Evolutionary conservation across 2,888 invertebrate species (phyloP), one percentile per base, ranked within the genome.

Genomic region (Metalampra italica): DNA sequence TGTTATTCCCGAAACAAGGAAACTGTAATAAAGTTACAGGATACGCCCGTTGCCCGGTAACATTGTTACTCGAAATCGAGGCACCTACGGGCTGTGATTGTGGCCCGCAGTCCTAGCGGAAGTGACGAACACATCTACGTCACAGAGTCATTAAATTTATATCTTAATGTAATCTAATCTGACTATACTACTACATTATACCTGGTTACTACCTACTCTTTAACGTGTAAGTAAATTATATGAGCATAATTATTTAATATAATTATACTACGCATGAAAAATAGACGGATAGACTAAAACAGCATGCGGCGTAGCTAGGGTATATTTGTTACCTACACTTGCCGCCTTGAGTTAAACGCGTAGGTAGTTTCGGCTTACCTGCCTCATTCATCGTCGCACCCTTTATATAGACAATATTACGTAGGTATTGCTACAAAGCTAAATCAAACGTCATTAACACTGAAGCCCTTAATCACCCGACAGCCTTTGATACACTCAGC

Each of bases 1-100:
- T 75, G 73, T 78, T 77, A 76, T 73, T 70, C 68, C 68, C 64
- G 68, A 75, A 79, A 82, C 78, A 75, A 79, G 78, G 75, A 77
- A 75, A 75, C 78, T 71, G 73, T 81, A 79, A 79, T 77, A 78
- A 77, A 75, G 77, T 80, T 79, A 78, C 67, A 60, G 65, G 70
- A 70, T 71, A 71, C 63, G 66, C 65, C 65, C 70, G 71, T 70
- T 72, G 66, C 68, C 66, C 67, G 60, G 66, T 76, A 71, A 80
- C 74, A 73, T 70, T 75, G 73, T 78, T 77, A 75, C 68, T 71
- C 75, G 68, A 78, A 77, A 76, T 74, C 66, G 70, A 67, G 70
- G 62, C 58, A 12, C 13, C 8, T 13, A 7, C 65, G 53, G 64
- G 62, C 63, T 62, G 64, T 62, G 68, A 73, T 73, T 66, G 66